These are phyloP conservation scores for Catamblyrhynchus diadema DNA, from an alignment of 2,797 vertebrate species.

Conservation along the genomic window DNA sequence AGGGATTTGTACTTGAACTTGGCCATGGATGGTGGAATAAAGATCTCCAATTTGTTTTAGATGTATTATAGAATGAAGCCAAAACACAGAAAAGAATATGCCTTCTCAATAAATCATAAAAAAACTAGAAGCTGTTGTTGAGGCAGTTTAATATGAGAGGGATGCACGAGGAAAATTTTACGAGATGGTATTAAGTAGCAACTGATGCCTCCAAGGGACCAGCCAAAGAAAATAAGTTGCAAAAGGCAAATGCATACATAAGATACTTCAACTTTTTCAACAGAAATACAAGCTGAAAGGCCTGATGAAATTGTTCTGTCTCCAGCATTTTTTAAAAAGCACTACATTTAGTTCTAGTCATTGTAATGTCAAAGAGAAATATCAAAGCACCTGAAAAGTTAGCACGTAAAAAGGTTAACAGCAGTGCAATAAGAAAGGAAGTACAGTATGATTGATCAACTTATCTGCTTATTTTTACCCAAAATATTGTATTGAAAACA, in stretches of 20 bases:
- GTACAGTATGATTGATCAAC: background rate
- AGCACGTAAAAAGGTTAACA: conserved; percentile 38
- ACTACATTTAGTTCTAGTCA: background rate
- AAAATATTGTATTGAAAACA: background rate
- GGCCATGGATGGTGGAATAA: background rate
- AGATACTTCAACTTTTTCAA: conserved; percentile 2
- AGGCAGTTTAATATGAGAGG: background rate
- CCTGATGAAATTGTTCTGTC: background rate
- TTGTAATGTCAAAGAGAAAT: conserved; percentile 34
- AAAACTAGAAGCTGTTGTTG: conserved; percentile 12
- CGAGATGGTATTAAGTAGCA: background rate
- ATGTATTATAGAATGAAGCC: background rate
- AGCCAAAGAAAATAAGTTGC: conserved; percentile 50
- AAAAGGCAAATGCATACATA: conserved; percentile 4
- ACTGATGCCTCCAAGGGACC: conserved; percentile 6
- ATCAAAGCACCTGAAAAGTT: conserved; percentile 33
- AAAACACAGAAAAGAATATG: conserved; percentile 41
- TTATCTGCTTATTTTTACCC: background rate
- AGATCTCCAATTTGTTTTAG: background rate
- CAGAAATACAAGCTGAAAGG: conserved; percentile 14
- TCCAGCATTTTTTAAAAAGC: background rate
- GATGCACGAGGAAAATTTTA: conserved; percentile 22
- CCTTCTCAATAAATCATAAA: conserved; percentile 18
- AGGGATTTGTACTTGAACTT: conserved; percentile 36
- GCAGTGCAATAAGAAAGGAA: background rate